Conservation (phyloP, 2,888 invertebrate genomes). For the Drepana falcataria region DNA sequence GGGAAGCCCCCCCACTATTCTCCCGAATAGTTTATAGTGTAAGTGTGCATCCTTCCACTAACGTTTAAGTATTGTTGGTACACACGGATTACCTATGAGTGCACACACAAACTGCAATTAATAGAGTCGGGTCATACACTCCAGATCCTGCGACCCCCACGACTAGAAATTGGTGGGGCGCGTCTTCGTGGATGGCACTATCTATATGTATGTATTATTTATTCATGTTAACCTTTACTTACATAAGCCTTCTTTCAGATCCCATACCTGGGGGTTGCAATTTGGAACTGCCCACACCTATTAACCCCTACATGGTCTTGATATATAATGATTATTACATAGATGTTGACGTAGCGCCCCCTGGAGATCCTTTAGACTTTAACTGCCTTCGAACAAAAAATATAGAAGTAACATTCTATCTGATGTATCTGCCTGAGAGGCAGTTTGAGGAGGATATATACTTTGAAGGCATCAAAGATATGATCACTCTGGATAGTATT, state of each 20-base stretch:
- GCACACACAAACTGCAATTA: too few relatives aligned
- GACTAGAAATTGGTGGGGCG: too few relatives aligned
- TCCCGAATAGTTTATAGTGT: too few relatives aligned
- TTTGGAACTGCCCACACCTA: conserved; percentile 80
- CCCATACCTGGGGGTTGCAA: conserved; percentile 90
- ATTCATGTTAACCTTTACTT: neutral
- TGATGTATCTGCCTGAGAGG: conserved; percentile 79
- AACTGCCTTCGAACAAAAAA: conserved; percentile 27
- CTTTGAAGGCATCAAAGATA: conserved; percentile 78
- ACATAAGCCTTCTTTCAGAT: conserved; percentile 64
- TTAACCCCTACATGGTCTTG: conserved; percentile 79
- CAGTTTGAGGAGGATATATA: conserved; percentile 76
- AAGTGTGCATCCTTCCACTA: too few relatives aligned
- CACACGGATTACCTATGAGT: too few relatives aligned
- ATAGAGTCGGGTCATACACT: too few relatives aligned
- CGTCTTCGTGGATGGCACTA: too few relatives aligned
- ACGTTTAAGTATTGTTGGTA: too few relatives aligned
- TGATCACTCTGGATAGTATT: conserved; percentile 80
- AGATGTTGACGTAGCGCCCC: conserved; percentile 74
- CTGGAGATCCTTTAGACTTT: conserved; percentile 26
- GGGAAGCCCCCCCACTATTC: too few relatives aligned
- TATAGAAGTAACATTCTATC: conserved; percentile 75
- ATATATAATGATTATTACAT: conserved; percentile 56
- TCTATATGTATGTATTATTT: too few relatives aligned
- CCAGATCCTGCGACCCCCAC: too few relatives aligned